Evolutionary conservation across 2,113 vertebrate species (phyloP).

Genomic region (Oryzias curvinotus): DNA sequence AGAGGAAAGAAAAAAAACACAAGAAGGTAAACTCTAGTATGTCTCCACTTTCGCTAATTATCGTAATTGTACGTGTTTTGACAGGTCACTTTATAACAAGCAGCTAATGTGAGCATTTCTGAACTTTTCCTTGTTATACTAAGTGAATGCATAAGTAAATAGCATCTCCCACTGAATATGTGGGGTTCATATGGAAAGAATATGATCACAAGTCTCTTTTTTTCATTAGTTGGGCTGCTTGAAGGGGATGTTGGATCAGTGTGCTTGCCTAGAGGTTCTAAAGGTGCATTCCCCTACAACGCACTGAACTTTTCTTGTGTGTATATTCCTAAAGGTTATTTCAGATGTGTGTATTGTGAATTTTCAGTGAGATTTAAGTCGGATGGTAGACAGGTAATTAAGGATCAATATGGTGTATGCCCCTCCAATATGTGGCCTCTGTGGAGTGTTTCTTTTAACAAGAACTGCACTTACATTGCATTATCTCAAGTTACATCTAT

Average conservation of each 20-base stretch:
- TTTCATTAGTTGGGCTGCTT: constrained; percentile 11
- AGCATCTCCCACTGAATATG: constrained; percentile 18
- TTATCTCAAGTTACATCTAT: no score
- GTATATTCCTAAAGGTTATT: no score
- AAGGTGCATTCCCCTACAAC: constrained; percentile 16
- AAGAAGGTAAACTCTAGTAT: not conserved
- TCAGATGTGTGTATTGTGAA: no score
- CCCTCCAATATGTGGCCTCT: no score
- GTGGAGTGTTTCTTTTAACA: no score
- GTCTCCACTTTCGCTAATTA: constrained; percentile 4
- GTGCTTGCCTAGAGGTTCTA: constrained; percentile 7
- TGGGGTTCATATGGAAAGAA: constrained; percentile 44
- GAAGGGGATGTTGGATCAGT: constrained; percentile 24
- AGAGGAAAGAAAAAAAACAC: no score
- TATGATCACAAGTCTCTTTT: constrained; percentile 37
- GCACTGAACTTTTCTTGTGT: no score
- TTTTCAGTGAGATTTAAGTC: no score
- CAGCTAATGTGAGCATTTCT: constrained; percentile 47
- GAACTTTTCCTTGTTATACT: constrained; percentile 27
- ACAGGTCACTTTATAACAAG: constrained; percentile 44
- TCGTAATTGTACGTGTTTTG: constrained; percentile 36
- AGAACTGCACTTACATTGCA: no score
- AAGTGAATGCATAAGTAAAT: constrained; percentile 46
- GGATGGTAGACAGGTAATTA: no score
- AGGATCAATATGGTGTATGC: no score